Conservation (phyloP, 2,888 invertebrate genomes). For the Parelbella ahira region DNA sequence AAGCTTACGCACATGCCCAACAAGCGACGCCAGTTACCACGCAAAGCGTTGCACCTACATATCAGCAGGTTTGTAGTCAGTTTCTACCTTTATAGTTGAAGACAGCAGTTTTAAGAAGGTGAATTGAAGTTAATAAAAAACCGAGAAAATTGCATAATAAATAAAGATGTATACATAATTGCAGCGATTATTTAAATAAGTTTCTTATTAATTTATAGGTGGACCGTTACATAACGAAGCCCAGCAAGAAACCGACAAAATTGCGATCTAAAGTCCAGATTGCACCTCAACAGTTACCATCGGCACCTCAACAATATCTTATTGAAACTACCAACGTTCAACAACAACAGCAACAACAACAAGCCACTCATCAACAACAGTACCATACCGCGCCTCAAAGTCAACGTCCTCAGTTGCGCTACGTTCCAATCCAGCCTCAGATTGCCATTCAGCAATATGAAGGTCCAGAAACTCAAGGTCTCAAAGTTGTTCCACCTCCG, state of each 20-base stretch:
- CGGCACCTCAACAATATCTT: constrained; percentile 71
- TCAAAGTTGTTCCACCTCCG: constrained; percentile 70
- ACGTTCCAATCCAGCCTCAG: constrained; percentile 48
- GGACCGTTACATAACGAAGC: constrained; percentile 65
- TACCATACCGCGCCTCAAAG: constrained; percentile 49
- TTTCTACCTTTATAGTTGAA: no score
- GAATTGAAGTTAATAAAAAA: no score
- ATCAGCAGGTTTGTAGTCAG: constrained; percentile 50
- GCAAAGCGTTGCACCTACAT: constrained; percentile 32
- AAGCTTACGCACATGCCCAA: constrained; percentile 43
- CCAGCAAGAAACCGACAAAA: constrained; percentile 65
- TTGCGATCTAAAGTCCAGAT: constrained; percentile 57
- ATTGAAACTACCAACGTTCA: constrained; percentile 75
- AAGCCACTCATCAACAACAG: constrained; percentile 39
- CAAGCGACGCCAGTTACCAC: constrained; percentile 35
- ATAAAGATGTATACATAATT: no score
- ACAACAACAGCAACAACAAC: constrained; percentile 45
- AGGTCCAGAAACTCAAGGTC: constrained; percentile 62
- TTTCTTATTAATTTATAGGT: constrained; percentile 41
- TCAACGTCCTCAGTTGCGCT: constrained; percentile 53
- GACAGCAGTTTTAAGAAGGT: no score
- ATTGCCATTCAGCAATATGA: constrained; percentile 55
- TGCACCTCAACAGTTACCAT: constrained; percentile 46
- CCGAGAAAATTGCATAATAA: no score
- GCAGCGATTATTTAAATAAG: no score